phyloP scores from a whole-genome alignment of 2,797 vertebrate genomes.

The Pseudocheirus occidentalis region DNA sequence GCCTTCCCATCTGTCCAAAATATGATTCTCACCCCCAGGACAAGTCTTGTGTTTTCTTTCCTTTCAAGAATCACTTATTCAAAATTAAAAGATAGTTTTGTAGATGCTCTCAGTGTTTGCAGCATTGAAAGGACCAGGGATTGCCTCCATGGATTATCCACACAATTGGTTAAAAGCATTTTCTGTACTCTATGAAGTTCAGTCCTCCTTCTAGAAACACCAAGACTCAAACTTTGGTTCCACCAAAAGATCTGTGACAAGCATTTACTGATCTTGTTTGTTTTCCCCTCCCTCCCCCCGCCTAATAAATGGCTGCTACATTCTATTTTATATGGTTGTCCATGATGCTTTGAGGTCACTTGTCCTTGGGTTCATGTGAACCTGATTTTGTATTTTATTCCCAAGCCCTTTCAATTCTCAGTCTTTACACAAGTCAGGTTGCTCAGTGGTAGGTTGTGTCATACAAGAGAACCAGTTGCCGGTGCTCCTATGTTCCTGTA shows the following conservation, averaged over 20 bases:
- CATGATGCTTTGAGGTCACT: conserved; percentile 86
- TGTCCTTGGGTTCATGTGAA: conserved; percentile 83
- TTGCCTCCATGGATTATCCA: conserved; percentile 65
- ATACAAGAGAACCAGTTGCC: conserved; percentile 80
- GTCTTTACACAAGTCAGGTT: conserved; percentile 81
- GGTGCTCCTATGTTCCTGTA: conserved; percentile 77
- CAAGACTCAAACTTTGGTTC: conserved; percentile 87
- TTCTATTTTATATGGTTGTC: conserved; percentile 86
- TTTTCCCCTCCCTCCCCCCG: conserved; percentile 75
- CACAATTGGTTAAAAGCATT: conserved; percentile 63
- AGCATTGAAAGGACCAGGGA: conserved; percentile 51
- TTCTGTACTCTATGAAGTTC: conserved; percentile 74
- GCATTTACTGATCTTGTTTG: conserved; percentile 77
- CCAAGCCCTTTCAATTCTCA: conserved; percentile 81
- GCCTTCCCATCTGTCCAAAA: conserved; percentile 63
- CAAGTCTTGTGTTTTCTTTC: conserved; percentile 60
- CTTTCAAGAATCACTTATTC: conserved; percentile 67
- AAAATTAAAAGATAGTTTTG: conserved; percentile 73
- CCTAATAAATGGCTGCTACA: conserved; percentile 84
- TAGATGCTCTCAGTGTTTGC: conserved; percentile 54
- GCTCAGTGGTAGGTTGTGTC: conserved; percentile 79
- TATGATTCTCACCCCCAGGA: conserved; percentile 61
- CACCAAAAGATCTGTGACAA: conserved; percentile 83
- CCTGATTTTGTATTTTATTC: conserved; percentile 80
- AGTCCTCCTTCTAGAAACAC: conserved; percentile 84